Percentiles rank a stretch among this genome's conserved stretches.
Evolutionary conservation across 2,888 invertebrate genomes (phyloP).

Genomic region (Lathronympha strigana): DNA sequence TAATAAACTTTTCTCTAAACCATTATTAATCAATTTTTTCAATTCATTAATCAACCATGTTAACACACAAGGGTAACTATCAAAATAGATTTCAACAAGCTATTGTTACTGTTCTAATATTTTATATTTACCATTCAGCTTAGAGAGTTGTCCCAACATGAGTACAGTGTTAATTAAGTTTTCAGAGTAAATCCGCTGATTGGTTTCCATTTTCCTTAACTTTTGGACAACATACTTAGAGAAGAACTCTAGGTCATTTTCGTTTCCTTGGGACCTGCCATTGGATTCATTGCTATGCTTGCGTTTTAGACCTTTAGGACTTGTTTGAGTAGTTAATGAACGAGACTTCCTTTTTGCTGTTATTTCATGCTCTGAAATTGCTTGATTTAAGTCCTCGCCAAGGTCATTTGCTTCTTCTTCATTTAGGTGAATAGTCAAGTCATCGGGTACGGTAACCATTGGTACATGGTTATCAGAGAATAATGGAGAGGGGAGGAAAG

Average conservation of each 20-base stretch:
- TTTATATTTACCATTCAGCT: conserved; percentile 76
- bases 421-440: conserved; percentile 79
- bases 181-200: conserved; percentile 79
- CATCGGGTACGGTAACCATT: conserved; percentile 80
- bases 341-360: conserved; percentile 57
- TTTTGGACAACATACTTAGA: conserved; percentile 80
- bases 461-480: conserved; percentile 77
- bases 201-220: conserved; percentile 77
- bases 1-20: conserved; percentile 6
- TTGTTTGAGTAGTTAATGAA: conserved; percentile 54
- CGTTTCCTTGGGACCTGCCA: conserved; percentile 59
- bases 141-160: conserved; percentile 76
- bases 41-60: conserved; percentile 9
- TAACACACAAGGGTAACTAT: conserved; percentile 28
- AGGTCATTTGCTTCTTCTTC: conserved; percentile 77
- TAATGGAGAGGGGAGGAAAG: conserved; percentile 74
- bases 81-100: neutral
- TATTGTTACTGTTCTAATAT: conserved; percentile 48
- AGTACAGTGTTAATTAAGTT: conserved; percentile 80
- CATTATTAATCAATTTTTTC: conserved; percentile 14
- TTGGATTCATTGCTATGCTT: conserved; percentile 61
- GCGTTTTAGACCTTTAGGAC: conserved; percentile 59
- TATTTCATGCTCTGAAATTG: conserved; percentile 58
- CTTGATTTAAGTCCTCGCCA: conserved; percentile 68
- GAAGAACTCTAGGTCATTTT: conserved; percentile 77